A percentile compares a stretch with the other conserved stretches of the same genome.
Conservation (phyloP, 2,113 vertebrate genomes). For the Gopherus flavomarginatus region DNA sequence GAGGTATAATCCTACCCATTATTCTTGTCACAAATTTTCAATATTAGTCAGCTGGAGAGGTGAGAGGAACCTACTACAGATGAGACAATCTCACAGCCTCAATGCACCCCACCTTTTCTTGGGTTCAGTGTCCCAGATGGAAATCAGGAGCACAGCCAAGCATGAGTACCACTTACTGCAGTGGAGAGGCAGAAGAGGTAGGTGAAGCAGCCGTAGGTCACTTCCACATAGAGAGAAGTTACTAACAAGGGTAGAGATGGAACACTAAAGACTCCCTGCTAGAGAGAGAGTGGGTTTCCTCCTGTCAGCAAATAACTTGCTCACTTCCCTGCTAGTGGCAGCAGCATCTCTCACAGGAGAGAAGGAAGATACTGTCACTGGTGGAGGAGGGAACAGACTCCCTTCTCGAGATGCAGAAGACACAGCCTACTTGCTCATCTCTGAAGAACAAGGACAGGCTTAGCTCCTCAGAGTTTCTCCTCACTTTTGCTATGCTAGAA, state of each 20-base stretch:
- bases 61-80: not conserved
- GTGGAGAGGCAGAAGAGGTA: not conserved
- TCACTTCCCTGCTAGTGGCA: not conserved
- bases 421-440: not conserved
- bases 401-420: not conserved
- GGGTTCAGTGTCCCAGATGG: not conserved
- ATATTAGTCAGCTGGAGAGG: not conserved
- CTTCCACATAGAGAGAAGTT: not conserved
- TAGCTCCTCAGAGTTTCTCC: slow-evolving; percentile 15
- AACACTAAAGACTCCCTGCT: not conserved
- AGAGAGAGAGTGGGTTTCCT: not conserved
- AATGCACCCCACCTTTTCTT: not conserved
- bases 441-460: not conserved
- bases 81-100: not conserved
- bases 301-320: not conserved
- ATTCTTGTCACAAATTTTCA: not conserved
- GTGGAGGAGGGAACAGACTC: not conserved
- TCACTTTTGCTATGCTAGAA: slow-evolving; percentile 31
- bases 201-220: not conserved
- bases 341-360: not conserved
- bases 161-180: not conserved
- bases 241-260: not conserved
- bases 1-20: not conserved
- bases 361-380: not conserved
- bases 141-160: not conserved